Evolutionary conservation across 2,888 invertebrate species (phyloP).

Genomic region (Pristionchus mayeri): DNA sequence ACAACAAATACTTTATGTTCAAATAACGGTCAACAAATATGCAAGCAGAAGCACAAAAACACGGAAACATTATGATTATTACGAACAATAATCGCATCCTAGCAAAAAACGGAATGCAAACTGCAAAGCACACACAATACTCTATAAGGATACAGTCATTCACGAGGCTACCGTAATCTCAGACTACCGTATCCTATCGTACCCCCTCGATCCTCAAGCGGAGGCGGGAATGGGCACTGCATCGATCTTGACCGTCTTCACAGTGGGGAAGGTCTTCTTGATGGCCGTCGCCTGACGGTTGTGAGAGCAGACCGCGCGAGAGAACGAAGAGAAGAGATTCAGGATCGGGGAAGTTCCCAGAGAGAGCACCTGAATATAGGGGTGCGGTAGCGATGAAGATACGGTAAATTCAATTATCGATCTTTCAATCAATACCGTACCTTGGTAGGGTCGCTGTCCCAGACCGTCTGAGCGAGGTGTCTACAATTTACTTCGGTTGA

Average conservation of each 20-base stretch:
- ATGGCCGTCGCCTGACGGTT: conserved; percentile 59
- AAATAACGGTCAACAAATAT: not conserved
- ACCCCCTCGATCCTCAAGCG: not conserved
- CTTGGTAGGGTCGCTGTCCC: conserved; percentile 13
- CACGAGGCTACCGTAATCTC: not conserved
- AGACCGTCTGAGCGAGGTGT: conserved; percentile 32
- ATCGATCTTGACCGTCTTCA: conserved; percentile 47
- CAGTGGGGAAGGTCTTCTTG: conserved; percentile 62
- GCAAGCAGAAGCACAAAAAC: not conserved
- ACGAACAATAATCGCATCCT: not conserved
- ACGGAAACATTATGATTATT: not conserved
- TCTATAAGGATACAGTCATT: not conserved
- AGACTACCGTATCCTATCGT: not conserved
- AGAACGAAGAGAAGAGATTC: conserved; percentile 19
- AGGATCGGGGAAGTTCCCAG: conserved; percentile 27
- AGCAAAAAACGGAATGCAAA: not conserved
- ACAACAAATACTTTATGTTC: not conserved
- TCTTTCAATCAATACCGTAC: not conserved
- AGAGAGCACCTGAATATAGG: conserved; percentile 6
- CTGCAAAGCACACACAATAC: too few species aligned
- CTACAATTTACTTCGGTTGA: not conserved
- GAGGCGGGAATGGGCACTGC: conserved; percentile 14
- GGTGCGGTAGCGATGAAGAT: not conserved
- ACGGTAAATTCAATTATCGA: not conserved
- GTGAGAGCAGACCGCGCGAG: conserved; percentile 38